These are phyloP conservation scores for Pantherophis vulpinus DNA, from an alignment of 2,797 vertebrate genomes.

Conservation along the genomic window DNA sequence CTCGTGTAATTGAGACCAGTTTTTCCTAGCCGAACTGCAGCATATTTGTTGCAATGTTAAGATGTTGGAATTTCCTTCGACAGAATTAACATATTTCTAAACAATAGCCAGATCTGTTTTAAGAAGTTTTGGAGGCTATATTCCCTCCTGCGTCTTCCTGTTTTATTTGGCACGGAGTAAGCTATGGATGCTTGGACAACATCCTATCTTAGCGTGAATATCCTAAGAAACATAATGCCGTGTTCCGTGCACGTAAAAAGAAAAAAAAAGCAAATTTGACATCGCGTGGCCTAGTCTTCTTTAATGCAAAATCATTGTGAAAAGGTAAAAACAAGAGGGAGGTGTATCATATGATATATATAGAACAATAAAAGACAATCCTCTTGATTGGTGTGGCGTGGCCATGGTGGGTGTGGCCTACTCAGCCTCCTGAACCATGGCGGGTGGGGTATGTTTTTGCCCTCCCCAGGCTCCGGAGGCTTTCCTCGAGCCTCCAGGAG, in stretches of 20 bases:
- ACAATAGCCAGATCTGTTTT: slow-evolving; percentile 12
- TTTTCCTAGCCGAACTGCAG: slow-evolving; percentile 4
- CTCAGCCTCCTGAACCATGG: too few relatives aligned
- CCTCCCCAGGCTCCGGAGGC: too few relatives aligned
- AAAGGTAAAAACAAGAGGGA: neutral
- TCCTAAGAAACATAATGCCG: neutral
- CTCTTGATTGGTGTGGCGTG: neutral
- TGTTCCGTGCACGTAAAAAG: slow-evolving; percentile 16
- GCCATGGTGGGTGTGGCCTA: too few relatives aligned
- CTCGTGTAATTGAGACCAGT: neutral
- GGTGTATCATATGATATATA: neutral
- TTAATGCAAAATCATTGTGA: neutral
- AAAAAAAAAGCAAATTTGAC: neutral
- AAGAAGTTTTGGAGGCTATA: slow-evolving; percentile 3
- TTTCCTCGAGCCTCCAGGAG: too few relatives aligned
- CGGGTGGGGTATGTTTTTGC: too few relatives aligned
- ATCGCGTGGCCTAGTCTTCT: neutral
- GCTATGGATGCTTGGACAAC: neutral
- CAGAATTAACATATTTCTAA: neutral
- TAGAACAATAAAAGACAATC: neutral
- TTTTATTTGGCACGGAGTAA: neutral
- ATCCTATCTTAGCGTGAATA: neutral
- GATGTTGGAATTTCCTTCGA: neutral
- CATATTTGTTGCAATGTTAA: neutral
- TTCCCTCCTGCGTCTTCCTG: neutral